Conservation (phyloP, 2,888 invertebrate genomes). For the Keiferia lycopersicella region DNA sequence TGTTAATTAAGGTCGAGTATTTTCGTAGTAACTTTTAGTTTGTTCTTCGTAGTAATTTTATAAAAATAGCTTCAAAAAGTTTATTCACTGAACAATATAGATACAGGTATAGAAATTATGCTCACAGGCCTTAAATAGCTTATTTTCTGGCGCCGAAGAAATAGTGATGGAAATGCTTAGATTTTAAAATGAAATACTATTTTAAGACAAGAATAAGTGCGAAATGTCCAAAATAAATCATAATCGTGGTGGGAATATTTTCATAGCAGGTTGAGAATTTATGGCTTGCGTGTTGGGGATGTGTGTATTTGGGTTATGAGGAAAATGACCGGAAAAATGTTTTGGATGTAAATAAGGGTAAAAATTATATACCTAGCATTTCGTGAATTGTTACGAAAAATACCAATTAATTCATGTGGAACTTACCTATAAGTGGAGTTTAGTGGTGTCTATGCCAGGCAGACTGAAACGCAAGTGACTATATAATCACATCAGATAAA, state of each 20-base stretch:
- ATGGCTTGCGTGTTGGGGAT: conserved; percentile 2
- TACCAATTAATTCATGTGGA: too few relatives aligned
- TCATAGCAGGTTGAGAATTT: conserved; percentile 12
- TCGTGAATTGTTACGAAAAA: too few relatives aligned
- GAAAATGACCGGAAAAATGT: neutral
- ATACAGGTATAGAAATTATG: too few relatives aligned
- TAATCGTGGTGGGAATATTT: neutral
- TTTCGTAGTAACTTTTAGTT: neutral
- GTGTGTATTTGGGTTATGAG: neutral
- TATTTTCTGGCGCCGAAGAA: too few relatives aligned
- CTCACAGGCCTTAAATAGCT: too few relatives aligned
- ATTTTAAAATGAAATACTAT: neutral
- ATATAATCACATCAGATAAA: too few relatives aligned
- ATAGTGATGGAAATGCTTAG: neutral
- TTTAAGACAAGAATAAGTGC: neutral
- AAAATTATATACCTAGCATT: too few relatives aligned
- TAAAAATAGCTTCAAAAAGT: neutral
- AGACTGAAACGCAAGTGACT: too few relatives aligned
- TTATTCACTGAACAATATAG: neutral
- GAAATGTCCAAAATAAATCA: conserved; percentile 19
- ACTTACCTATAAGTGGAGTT: too few relatives aligned
- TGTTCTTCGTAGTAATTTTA: neutral
- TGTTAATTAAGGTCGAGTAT: neutral
- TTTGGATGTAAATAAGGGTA: neutral
- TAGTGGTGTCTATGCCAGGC: too few relatives aligned